These are phyloP conservation scores for Potorous gilbertii DNA, from an alignment of 2,797 vertebrate species.

Conservation along the genomic window DNA sequence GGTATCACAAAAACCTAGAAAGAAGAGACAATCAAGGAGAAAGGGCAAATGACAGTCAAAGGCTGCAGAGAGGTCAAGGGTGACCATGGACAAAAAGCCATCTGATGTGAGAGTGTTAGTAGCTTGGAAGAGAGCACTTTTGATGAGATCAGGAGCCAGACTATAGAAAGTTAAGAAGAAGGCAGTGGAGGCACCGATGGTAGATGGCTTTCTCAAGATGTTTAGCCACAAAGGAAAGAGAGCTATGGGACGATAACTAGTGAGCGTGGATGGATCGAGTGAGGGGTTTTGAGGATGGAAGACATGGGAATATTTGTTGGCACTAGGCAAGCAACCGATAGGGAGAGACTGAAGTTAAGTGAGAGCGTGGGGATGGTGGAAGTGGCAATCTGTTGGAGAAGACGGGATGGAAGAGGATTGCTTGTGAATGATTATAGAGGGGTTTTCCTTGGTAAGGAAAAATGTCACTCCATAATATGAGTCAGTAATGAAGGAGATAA, in stretches of 20 bases:
- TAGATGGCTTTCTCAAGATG: not conserved
- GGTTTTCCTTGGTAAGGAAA: not conserved
- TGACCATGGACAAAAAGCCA: not conserved
- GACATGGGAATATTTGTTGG: not conserved
- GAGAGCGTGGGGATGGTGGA: not conserved
- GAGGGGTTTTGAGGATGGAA: not conserved
- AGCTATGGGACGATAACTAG: not conserved
- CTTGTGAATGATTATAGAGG: not conserved
- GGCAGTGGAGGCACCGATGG: too few relatives aligned
- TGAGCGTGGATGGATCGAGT: not conserved
- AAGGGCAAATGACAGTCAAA: not conserved
- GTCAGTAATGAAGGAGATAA: not conserved
- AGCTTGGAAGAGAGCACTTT: not conserved
- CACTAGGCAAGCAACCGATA: not conserved
- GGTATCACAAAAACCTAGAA: not conserved
- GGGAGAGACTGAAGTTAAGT: not conserved
- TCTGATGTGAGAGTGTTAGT: not conserved
- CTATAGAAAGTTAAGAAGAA: not conserved
- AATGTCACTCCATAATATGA: not conserved
- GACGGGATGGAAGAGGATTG: not conserved
- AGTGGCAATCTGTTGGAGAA: not conserved
- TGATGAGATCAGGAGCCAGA: not conserved
- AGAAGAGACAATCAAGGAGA: not conserved
- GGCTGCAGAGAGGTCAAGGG: not conserved
- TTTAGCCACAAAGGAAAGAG: not conserved